Conservation (phyloP, 1,140 invertebrate genomes). For the Drosophila punjabiensis region DNA sequence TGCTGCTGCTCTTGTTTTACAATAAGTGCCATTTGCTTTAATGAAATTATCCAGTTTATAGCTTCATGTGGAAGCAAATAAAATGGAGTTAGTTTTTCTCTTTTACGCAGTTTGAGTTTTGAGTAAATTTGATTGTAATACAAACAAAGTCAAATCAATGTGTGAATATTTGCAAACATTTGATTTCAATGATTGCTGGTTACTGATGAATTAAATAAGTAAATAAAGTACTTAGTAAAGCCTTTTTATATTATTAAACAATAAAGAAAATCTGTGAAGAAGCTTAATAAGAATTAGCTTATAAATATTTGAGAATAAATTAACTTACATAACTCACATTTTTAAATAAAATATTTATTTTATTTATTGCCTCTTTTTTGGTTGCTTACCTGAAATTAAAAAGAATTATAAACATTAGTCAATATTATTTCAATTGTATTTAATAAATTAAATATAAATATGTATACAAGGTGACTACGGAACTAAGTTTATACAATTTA, state of each 20-base stretch:
- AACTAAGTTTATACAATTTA: background rate
- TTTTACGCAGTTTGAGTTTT: background rate
- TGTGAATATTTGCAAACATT: background rate
- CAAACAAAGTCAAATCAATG: slow-evolving; percentile 5
- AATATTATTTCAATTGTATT: background rate
- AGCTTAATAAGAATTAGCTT: background rate
- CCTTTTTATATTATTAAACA: background rate
- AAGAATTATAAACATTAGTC: background rate
- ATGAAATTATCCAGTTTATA: slow-evolving; percentile 79
- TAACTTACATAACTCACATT: slow-evolving; percentile 12
- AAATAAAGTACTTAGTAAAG: slow-evolving; percentile 5
- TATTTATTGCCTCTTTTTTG: no score
- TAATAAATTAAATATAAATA: background rate
- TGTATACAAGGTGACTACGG: background rate
- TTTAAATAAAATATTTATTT: background rate
- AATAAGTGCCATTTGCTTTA: slow-evolving; percentile 68
- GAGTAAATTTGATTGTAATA: background rate
- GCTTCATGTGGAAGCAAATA: slow-evolving; percentile 38
- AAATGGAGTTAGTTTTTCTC: background rate
- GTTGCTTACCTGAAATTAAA: slow-evolving; percentile 24
- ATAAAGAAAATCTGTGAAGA: no score
- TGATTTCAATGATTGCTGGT: background rate
- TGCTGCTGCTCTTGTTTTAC: slow-evolving; percentile 54
- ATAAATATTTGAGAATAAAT: slow-evolving; percentile 1
- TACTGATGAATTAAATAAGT: background rate